phyloP scores from a whole-genome alignment of 2,113 vertebrate genomes.

The Neodontobutis hainanensis region DNA sequence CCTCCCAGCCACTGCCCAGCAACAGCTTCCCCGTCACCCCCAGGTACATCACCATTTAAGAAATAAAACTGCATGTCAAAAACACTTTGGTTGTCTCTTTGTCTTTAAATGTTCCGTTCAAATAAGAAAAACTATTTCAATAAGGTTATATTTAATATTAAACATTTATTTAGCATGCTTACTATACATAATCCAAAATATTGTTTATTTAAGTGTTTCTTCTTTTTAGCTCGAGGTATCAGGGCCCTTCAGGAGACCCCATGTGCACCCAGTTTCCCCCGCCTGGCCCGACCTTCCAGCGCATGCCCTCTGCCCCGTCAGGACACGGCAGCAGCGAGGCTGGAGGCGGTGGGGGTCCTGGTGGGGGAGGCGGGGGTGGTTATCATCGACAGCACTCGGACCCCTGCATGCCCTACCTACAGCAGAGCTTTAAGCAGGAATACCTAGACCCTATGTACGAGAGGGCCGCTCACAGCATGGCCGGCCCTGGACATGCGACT shows the following conservation, averaged over 20 bases:
- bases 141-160: too few relatives aligned
- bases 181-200: too few relatives aligned
- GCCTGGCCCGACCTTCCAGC: constrained; percentile 80
- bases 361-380: constrained; percentile 41
- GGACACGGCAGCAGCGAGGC: constrained; percentile 51
- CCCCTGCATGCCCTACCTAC: constrained; percentile 85
- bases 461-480: constrained; percentile 72
- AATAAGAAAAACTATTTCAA: too few relatives aligned
- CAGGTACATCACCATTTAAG: constrained; percentile 44
- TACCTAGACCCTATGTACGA: constrained; percentile 87
- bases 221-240: constrained; percentile 81
- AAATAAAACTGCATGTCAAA: too few relatives aligned
- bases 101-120: too few relatives aligned
- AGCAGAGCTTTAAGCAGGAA: constrained; percentile 93
- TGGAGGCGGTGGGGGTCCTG: constrained; percentile 47
- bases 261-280: constrained; percentile 84
- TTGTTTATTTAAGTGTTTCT: neutral
- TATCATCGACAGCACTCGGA: constrained; percentile 87
- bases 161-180: too few relatives aligned
- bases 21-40: constrained; percentile 82
- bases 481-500: constrained; percentile 44
- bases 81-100: too few relatives aligned
- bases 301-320: constrained; percentile 76
- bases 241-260: constrained; percentile 80
- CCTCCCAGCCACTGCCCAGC: constrained; percentile 80